Conservation (phyloP, 2,888 invertebrate species). For the Drosophila neotestacea region DNA sequence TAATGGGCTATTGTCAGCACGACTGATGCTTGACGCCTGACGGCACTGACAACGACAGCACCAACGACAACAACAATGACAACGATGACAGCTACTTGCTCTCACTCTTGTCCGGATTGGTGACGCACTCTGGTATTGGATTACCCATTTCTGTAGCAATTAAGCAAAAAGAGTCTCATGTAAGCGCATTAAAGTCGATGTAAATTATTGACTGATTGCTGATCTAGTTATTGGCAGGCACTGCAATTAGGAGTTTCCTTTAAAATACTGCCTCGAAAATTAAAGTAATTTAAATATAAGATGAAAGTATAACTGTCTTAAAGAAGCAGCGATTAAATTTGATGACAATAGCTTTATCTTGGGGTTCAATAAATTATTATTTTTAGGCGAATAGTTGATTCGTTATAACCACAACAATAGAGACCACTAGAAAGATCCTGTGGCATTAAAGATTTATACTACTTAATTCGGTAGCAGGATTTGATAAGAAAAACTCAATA, state of each 20-base stretch:
- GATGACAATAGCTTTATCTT: background rate
- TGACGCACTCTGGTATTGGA: slow-evolving; percentile 52
- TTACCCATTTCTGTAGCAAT: slow-evolving; percentile 44
- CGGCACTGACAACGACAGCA: slow-evolving; percentile 19
- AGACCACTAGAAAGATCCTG: too few relatives aligned
- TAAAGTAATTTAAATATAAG: too few relatives aligned
- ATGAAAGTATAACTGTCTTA: background rate
- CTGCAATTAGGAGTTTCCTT: too few relatives aligned
- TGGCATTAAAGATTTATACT: too few relatives aligned
- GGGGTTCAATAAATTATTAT: too few relatives aligned
- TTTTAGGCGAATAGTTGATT: too few relatives aligned
- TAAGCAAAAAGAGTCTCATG: slow-evolving; percentile 36
- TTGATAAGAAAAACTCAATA: too few relatives aligned
- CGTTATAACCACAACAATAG: too few relatives aligned
- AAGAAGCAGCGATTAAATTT: background rate
- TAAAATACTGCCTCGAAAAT: too few relatives aligned
- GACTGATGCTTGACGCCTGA: slow-evolving; percentile 57
- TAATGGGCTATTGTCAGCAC: slow-evolving; percentile 73
- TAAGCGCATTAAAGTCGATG: slow-evolving; percentile 41
- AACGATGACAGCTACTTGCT: slow-evolving; percentile 40
- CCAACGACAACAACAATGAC: slow-evolving; percentile 5
- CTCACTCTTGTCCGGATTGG: slow-evolving; percentile 16
- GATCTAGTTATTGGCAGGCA: background rate
- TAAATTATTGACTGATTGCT: slow-evolving; percentile 24
- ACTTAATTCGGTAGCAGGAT: too few relatives aligned